Base-by-base conservation (phyloP, 2,113 vertebrate species). In the Anarhynchus alexandrinus region DNA sequence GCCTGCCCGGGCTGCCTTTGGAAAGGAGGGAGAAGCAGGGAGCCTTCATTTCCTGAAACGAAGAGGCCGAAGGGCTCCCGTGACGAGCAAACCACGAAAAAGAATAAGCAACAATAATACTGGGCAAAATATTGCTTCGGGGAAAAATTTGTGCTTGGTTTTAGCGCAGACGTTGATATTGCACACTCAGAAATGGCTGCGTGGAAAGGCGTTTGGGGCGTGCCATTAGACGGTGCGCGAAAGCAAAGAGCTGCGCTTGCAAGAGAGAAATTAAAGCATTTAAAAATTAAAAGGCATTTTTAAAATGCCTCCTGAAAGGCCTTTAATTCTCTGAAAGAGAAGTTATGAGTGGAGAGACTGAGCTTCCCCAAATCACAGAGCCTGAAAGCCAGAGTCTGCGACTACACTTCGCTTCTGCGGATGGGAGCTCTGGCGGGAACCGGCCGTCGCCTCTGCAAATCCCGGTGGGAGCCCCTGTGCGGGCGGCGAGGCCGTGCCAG, bases 131-230 rank as follows among this genome's bases (percentile, higher is more conserved):
- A 66, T 36, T 22, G 51, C 96, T 96, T 96, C 14, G 13, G 95
- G 97, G 94, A 34, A 80, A 91, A 82, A 91, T 81, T 94, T 83
- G 67, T 85, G 32, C 67, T 90, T 81, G 71, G 32, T 89, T 94
- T 94, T 96, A 91, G 74, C 84, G n/a, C 61, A 70, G 83, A 86
- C 85, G 80, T 95, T 84, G 93, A 93, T 97, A 95, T 76, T 95
- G 71, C 84, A 91, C 16, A 2, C 81, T 80, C 58, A 62, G 89
- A 92, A 96, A 91, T 19, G 81, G 32, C 62, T 76, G 17, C 10
- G 12, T 72, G 81, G 88, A 82, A 96, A 45, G 21, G 25, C 32
- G 25, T 85, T 73, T 81, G 65, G 59, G 26, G 40, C 2, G 4
- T 49, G 58, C 64, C 80, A 36, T 65, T 71, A 76, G 86, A 47